Evolutionary conservation across 2,113 vertebrate genomes (phyloP).

Genomic region (Tachysurus fulvidraco): DNA sequence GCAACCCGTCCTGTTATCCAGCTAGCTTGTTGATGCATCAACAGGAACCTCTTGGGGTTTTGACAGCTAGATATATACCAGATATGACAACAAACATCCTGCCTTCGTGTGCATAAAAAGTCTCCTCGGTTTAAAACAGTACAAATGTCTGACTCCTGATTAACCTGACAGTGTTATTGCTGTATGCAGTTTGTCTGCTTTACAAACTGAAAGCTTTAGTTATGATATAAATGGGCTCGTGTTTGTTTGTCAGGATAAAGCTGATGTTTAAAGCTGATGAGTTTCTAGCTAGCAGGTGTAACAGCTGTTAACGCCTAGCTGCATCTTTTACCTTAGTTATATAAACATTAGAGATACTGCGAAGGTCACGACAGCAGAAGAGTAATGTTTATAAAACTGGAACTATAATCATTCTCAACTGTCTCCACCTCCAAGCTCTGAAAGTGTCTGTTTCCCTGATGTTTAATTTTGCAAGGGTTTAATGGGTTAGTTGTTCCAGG

Average conservation of each 20-base stretch:
- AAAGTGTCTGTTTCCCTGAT: neutral
- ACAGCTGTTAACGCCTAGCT: neutral
- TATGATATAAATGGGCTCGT: neutral
- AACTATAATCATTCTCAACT: neutral
- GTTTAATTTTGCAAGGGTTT: too few relatives aligned
- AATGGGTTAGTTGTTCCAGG: too few relatives aligned
- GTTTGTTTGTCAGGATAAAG: neutral
- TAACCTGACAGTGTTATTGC: neutral
- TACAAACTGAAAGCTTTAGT: neutral
- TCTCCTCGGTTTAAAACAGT: neutral
- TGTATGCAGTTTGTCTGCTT: neutral
- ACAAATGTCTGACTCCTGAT: neutral
- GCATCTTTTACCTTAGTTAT: neutral
- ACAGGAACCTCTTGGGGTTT: neutral
- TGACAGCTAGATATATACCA: conserved; percentile 11
- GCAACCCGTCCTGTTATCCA: conserved; percentile 39
- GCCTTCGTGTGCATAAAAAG: neutral
- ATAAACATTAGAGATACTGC: too few relatives aligned
- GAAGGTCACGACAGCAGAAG: neutral
- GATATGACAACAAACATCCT: neutral
- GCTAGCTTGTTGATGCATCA: conserved; percentile 26
- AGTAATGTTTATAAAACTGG: neutral
- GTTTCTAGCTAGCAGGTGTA: neutral
- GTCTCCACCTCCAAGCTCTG: neutral
- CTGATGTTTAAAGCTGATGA: neutral